These are phyloP conservation scores for Thunnus thynnus DNA, from an alignment of 2,113 vertebrate genomes.

Conservation along the genomic window DNA sequence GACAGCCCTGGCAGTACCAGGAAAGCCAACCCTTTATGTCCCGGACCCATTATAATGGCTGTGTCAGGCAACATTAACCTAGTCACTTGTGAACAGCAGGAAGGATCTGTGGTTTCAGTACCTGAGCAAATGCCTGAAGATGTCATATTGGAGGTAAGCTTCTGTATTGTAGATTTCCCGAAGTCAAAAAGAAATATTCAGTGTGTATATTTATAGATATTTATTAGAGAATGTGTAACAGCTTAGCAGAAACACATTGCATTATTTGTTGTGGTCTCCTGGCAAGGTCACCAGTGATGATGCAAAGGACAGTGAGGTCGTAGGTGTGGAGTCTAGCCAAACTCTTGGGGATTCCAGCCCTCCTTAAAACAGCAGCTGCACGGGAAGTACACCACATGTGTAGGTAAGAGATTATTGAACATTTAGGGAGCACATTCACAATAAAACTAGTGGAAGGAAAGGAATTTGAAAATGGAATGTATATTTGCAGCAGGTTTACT, in stretches of 20 bases:
- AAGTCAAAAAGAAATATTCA: background rate
- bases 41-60: background rate
- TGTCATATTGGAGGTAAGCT: conserved; percentile 42
- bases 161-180: background rate
- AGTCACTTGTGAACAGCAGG: background rate
- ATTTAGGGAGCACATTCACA: conserved; percentile 5
- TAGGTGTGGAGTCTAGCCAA: background rate
- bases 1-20: background rate
- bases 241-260: background rate
- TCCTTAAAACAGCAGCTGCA: conserved; percentile 8
- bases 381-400: background rate
- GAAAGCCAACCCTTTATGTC: background rate
- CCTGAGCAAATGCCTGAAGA: conserved; percentile 30
- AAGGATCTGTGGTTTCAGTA: conserved; percentile 3
- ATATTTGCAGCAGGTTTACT: background rate
- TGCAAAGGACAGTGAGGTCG: conserved; percentile 13
- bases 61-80: background rate
- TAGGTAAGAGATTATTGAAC: conserved; percentile 37
- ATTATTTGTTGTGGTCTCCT: conserved; percentile 29
- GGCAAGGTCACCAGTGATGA: conserved; percentile 23
- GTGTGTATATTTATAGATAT: background rate
- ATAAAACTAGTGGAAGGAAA: background rate
- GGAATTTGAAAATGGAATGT: background rate
- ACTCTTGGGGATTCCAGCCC: background rate
- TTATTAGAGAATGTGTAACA: background rate